Conservation (phyloP, 2,888 invertebrate genomes). For the Corbicula japonica region DNA sequence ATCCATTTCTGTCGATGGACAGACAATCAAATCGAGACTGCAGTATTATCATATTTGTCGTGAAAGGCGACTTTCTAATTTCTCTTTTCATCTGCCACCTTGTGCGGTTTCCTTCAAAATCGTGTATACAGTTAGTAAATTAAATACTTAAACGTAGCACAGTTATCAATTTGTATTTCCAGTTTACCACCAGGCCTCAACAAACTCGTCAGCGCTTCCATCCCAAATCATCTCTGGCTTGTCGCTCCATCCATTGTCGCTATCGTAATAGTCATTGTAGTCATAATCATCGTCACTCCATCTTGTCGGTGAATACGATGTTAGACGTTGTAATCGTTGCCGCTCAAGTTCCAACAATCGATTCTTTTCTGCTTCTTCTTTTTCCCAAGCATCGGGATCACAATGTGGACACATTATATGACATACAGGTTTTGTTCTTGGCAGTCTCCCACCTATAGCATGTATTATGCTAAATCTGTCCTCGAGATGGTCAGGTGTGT, state of each 20-base stretch:
- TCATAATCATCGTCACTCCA: background rate
- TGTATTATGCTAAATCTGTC: background rate
- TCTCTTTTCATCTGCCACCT: too few relatives aligned
- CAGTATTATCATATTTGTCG: too few relatives aligned
- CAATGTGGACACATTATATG: conserved; percentile 9
- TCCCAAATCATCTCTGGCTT: background rate
- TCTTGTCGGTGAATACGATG: too few relatives aligned
- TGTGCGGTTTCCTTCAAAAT: too few relatives aligned
- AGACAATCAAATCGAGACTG: too few relatives aligned
- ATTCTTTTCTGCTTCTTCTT: background rate
- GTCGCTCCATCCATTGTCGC: background rate
- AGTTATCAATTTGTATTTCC: too few relatives aligned
- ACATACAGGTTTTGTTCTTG: conserved; percentile 2
- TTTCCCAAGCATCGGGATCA: conserved; percentile 8
- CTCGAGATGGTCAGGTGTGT: too few relatives aligned
- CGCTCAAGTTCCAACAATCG: background rate
- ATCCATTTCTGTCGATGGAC: too few relatives aligned
- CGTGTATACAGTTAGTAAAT: too few relatives aligned
- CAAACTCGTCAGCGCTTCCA: conserved; percentile 12
- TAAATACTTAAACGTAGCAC: too few relatives aligned
- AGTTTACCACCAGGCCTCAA: conserved; percentile 8
- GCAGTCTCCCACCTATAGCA: background rate
- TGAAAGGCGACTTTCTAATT: too few relatives aligned
- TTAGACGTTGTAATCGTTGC: background rate
- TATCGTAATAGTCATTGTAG: too few relatives aligned